Evolutionary conservation across 2,888 invertebrate genomes (phyloP), one percentile per base, ranked within the genome.

Genomic region (Drymonia ruficornis): DNA sequence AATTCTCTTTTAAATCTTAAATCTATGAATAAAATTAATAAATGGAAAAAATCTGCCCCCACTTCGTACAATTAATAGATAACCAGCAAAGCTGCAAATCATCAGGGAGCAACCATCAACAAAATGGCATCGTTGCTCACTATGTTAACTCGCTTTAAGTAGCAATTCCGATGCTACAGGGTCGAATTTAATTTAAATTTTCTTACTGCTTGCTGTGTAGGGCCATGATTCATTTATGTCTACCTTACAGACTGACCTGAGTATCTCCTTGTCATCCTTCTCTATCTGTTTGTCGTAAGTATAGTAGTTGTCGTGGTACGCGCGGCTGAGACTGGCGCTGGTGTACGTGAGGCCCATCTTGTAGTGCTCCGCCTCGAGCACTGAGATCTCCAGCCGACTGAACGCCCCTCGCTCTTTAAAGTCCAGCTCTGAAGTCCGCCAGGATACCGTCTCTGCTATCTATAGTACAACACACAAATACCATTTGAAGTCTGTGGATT

Each of bases 381-480:
- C 71, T 0, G 85, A 80, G 45, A 93, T 76, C 72, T 90, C 91
- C 31, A 93, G 71, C 50, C 86, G 83, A 56, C 92, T 91, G 73
- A 88, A 88, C 0, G 93, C 89, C 0, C 81, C 84, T 0, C 87
- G 81, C 67, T 91, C 91, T 43, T 86, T 87, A 79, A 86, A 91
- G 72, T 91, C 91, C 65, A 78, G 63, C 23, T 91, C 90, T 2
- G 84, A 74, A 0, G 80, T 72, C 16, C 72, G 69, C 74, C 82
- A 81, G 12, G 91, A 82, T 1, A 89, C 70, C 0, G 87, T 84
- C 66, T 91, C 90, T n/a, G 89, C 91, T 65, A 91, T 89, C 91
- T 91, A 78, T 51, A 42, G 8, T 15, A n/a, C 36, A 36, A 36
- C n/a, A 36, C 36, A n/a, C 11, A n/a, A 36, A 5, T 5, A 0